A percentile compares a stretch with the other conserved stretches of the same genome.
phyloP scores from a whole-genome alignment of 2,113 vertebrate species.

The Heliornis fulica region DNA sequence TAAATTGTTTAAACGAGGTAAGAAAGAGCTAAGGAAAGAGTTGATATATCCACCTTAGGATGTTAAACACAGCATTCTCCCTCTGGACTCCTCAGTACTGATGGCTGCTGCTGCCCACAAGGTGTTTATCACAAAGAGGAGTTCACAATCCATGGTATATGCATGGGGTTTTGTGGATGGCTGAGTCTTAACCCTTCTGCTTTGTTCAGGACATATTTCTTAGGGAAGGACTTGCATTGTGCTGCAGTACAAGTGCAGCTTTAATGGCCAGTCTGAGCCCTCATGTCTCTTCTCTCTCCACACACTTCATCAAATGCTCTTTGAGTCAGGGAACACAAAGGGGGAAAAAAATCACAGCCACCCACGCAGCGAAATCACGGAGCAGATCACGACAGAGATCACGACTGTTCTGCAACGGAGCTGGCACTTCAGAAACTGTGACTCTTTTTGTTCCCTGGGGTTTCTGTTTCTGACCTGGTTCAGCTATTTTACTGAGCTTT shows the following conservation, averaged over 20 bases:
- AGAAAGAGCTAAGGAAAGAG: not conserved
- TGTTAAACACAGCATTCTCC: rapidly evolving
- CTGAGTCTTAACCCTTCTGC: not conserved
- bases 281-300: not conserved
- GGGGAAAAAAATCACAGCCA: not conserved
- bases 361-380: not conserved
- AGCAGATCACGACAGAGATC: not conserved
- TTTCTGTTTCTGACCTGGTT: not conserved
- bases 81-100: too few relatives aligned
- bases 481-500: not conserved
- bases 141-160: rapidly evolving
- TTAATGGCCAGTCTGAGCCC: not conserved
- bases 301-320: not conserved
- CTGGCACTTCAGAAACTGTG: not conserved
- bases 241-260: not conserved
- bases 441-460: not conserved
- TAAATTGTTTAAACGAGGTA: not conserved
- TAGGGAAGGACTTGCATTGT: not conserved
- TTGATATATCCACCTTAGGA: not conserved
- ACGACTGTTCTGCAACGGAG: not conserved
- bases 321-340: not conserved
- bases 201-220: not conserved
- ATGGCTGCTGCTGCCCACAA: not conserved
- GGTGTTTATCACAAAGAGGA: not conserved
- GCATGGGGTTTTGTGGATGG: not conserved